These are phyloP conservation scores for Artibeus lituratus DNA, from an alignment of 2,797 vertebrate species.

Conservation along the genomic window DNA sequence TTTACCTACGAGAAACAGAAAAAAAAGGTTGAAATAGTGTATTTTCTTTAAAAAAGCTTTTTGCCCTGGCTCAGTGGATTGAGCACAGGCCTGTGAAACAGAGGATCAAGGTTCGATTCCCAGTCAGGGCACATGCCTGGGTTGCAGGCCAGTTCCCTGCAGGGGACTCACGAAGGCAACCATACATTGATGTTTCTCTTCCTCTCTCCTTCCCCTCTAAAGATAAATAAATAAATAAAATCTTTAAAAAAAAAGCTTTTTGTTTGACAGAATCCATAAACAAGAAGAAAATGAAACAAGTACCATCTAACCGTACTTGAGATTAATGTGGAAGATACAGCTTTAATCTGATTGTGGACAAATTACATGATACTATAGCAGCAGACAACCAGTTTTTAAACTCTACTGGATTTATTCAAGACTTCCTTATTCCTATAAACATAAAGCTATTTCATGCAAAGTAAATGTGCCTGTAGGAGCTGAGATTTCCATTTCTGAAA, in stretches of 20 bases:
- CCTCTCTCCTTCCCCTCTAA: too few species aligned
- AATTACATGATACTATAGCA: background rate
- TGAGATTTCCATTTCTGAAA: constrained; percentile 22
- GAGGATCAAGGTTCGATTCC: too few species aligned
- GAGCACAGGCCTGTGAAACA: too few species aligned
- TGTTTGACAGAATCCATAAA: background rate
- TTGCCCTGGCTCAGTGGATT: too few species aligned
- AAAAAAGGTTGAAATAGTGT: background rate
- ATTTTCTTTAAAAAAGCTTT: background rate
- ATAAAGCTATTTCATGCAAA: background rate
- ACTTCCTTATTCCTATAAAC: constrained; percentile 4
- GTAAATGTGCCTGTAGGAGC: background rate
- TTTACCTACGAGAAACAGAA: background rate
- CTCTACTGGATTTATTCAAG: background rate
- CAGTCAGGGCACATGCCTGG: too few species aligned
- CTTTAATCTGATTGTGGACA: too few species aligned
- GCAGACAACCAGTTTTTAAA: background rate
- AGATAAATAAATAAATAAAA: too few species aligned
- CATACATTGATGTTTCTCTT: too few species aligned
- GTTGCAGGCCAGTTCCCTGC: too few species aligned
- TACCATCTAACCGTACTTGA: background rate
- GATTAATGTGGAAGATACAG: background rate
- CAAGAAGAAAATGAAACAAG: background rate
- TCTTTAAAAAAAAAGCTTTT: background rate
- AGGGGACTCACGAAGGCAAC: too few species aligned